phyloP scores from a whole-genome alignment of 2,797 vertebrate species.

The Brotula barbata region DNA sequence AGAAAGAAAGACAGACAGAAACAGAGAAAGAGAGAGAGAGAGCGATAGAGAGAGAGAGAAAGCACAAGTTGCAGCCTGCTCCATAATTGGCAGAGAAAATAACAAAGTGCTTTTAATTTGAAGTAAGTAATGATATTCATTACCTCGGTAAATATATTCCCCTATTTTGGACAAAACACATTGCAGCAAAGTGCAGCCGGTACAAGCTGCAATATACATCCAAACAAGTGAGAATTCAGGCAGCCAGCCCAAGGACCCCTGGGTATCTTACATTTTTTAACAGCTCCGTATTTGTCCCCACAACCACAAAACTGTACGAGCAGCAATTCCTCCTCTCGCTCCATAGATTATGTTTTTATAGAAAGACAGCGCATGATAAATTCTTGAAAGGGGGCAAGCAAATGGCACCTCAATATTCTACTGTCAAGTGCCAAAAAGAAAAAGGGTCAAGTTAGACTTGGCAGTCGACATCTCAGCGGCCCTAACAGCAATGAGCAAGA shows the following conservation, averaged over 20 bases:
- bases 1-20: no score
- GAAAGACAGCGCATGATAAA: conserved; percentile 10
- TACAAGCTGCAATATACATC: background rate
- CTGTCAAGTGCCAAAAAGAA: conserved; percentile 6
- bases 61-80: no score
- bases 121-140: no score
- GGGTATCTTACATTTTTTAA: background rate
- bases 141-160: background rate
- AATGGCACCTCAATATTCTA: conserved; percentile 43
- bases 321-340: background rate
- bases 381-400: conserved; percentile 22
- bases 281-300: background rate
- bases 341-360: conserved; percentile 17
- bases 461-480: background rate
- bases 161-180: background rate
- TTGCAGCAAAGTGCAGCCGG: background rate
- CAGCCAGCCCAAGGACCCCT: background rate
- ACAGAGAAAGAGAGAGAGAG: no score
- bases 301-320: background rate
- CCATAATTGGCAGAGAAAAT: no score
- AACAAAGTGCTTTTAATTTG: no score
- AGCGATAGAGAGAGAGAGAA: no score
- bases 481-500: conserved; percentile 9
- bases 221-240: background rate
- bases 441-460: background rate